Evolutionary conservation across 64 coral and sea anemone genomes (phyloP), one percentile per base, ranked within the genome.

Genomic region (Catalaphyllia jardinei): DNA sequence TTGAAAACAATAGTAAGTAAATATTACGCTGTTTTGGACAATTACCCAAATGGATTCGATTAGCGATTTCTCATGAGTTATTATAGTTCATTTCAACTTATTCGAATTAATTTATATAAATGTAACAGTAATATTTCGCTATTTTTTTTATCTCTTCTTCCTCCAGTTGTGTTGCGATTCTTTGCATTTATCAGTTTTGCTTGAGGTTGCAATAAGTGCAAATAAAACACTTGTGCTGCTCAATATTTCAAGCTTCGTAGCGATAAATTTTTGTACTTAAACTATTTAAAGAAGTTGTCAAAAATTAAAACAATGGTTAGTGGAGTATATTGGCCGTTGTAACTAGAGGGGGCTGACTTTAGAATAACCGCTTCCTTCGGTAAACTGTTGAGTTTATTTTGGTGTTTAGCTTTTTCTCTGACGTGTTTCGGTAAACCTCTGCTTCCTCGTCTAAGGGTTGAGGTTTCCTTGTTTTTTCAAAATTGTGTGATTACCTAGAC

Each of bases 231-330:
- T 46, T 46, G 42, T 46, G 42, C 42, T 46, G 6, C 10, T 12
- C 10, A 57, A 0, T 57, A 57, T 15, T 12, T 15, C 54, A 57
- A 57, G 42, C 2, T 57, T 57, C 54, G 54, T 57, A 57, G 10
- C 1, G 54, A 57, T 14, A 57, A 1, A 81, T 63, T 62, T 81
- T 81, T 81, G 79, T 57, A 62, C 76, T 31, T 49, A 61, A 31
- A 33, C 28, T 81, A 33, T 81, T 81, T 22, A 4, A 75, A 62
- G 20, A 81, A 81, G 24, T 30, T 28, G 62, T 78, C 46, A 81
- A 35, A 3, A 3, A 63, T 62, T 5, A 11, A 22, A 77, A 76
- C 74, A 76, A 50, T 52, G 35, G 8, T 9, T 38, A 20, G 33
- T 77, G 7, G 19, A 50, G 22, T 24, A 69, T 69, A 69, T 69